phyloP scores from a whole-genome alignment of 2,797 vertebrate genomes.

The Dipus sagitta region DNA sequence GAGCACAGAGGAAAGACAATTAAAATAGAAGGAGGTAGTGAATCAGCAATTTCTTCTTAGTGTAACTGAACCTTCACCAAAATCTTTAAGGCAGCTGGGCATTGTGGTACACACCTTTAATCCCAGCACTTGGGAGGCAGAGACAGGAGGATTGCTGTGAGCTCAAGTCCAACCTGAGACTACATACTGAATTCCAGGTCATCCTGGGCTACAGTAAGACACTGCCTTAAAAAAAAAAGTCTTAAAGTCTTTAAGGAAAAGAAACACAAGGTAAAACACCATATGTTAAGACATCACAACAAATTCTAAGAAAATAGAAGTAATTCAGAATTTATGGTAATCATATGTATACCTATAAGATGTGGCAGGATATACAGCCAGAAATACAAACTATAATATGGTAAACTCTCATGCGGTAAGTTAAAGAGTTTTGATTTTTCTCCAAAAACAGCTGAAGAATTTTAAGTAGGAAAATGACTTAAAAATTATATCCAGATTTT shows the following conservation, averaged over 20 bases:
- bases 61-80: conserved; percentile 3
- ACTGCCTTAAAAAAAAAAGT: too few relatives aligned
- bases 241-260: conserved; percentile 51
- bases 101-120: too few relatives aligned
- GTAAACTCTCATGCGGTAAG: neutral
- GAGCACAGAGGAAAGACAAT: neutral
- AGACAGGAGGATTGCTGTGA: too few relatives aligned
- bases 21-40: neutral
- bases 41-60: conserved; percentile 14
- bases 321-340: neutral
- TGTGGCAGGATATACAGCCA: neutral
- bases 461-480: conserved; percentile 22
- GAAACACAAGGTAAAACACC: conserved; percentile 44
- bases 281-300: neutral
- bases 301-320: conserved; percentile 27
- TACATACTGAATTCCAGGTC: too few relatives aligned
- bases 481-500: conserved; percentile 1
- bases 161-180: too few relatives aligned
- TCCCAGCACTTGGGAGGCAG: too few relatives aligned
- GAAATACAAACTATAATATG: neutral
- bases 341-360: neutral
- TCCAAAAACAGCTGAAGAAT: neutral
- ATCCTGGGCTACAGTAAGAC: too few relatives aligned
- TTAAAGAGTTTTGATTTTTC: conserved; percentile 29
- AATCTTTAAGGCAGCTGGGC: conserved; percentile 36